Evolutionary conservation across 2,888 invertebrate genomes (phyloP).

Genomic region (Platycheirus albimanus): DNA sequence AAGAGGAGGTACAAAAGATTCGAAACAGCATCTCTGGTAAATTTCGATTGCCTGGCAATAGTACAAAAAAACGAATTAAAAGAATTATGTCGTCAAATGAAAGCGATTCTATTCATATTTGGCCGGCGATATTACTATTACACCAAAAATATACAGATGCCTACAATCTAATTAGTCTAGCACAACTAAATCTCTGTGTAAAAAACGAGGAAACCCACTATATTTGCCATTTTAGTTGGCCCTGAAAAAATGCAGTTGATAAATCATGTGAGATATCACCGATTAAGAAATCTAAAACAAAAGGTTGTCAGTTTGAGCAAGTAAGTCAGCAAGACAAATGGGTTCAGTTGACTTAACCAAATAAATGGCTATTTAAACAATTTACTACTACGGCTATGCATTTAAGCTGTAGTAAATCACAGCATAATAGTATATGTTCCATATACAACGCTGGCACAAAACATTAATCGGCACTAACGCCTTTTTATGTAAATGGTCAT

Average conservation of each 20-base stretch:
- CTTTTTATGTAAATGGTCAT: no score
- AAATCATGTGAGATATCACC: background rate
- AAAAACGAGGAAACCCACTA: background rate
- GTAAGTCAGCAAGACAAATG: no score
- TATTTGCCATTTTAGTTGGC: background rate
- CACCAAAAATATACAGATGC: background rate
- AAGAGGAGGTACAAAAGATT: background rate
- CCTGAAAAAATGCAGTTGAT: background rate
- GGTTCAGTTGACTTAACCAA: no score
- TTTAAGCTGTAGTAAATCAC: no score
- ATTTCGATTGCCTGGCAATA: slow-evolving; percentile 18
- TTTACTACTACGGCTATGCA: no score
- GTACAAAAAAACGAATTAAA: slow-evolving; percentile 12
- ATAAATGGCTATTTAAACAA: no score
- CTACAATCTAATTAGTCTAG: no score
- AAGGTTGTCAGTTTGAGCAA: no score
- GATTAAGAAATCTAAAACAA: background rate
- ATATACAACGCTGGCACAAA: no score
- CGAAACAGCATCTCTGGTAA: background rate
- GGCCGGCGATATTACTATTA: background rate
- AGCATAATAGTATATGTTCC: no score
- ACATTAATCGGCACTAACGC: no score
- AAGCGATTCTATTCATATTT: slow-evolving; percentile 24
- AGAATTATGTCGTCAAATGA: slow-evolving; percentile 12
- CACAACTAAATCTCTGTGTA: no score